These are phyloP conservation scores for Orbicella faveolata DNA, from an alignment of 64 coral and sea anemone genomes.

Conservation along the genomic window DNA sequence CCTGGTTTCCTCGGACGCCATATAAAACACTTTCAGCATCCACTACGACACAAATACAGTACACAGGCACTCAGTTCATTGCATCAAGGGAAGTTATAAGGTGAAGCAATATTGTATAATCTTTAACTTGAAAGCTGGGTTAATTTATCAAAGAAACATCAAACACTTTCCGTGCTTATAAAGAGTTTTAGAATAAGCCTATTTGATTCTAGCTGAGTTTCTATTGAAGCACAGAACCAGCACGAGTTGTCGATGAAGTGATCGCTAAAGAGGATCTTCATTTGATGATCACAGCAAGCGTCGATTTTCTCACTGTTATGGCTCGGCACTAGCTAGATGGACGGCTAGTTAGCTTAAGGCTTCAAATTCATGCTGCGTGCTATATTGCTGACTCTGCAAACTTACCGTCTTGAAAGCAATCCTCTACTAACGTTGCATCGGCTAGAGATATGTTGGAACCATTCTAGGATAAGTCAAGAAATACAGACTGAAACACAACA, in stretches of 20 bases:
- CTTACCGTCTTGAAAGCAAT: constrained; percentile 83
- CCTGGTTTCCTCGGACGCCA: constrained; percentile 40
- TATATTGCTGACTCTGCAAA: neutral
- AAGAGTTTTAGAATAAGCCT: no score
- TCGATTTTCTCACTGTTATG: no score
- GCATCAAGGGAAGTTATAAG: neutral
- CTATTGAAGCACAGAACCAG: no score
- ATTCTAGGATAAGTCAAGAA: constrained; percentile 45
- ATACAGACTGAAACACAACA: neutral
- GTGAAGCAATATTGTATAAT: neutral
- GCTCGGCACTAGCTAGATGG: no score
- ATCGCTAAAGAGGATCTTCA: no score
- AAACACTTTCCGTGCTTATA: no score
- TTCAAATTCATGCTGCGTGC: neutral
- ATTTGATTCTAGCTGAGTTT: no score
- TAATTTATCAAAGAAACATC: no score
- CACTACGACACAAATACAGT: neutral
- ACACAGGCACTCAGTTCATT: neutral
- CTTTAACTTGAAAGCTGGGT: no score
- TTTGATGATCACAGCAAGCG: no score
- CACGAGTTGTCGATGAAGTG: no score
- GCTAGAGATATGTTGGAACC: constrained; percentile 61
- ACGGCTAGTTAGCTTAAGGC: no score
- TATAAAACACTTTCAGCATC: constrained; percentile 50
- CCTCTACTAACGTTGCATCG: constrained; percentile 63